Evolutionary conservation across 2,888 invertebrate species (phyloP).

Genomic region (Acrocera orbiculus): DNA sequence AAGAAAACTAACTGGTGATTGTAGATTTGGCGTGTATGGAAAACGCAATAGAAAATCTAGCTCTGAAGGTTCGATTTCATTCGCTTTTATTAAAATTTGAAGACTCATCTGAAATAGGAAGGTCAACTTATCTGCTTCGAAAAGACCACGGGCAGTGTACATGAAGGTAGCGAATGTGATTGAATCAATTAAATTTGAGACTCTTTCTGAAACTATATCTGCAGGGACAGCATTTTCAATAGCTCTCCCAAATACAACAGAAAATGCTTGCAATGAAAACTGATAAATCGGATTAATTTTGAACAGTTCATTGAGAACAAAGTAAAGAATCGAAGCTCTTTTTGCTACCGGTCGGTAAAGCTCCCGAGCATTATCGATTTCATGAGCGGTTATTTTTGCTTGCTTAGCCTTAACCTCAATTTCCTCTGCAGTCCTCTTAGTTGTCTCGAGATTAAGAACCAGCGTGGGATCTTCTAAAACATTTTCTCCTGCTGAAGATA

Average conservation of each 20-base stretch:
- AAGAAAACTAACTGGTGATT: slow-evolving; percentile 69
- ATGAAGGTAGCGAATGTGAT: slow-evolving; percentile 74
- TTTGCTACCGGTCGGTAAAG: slow-evolving; percentile 70
- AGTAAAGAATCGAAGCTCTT: slow-evolving; percentile 78
- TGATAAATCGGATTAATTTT: slow-evolving; percentile 92
- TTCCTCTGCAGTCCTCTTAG: slow-evolving; percentile 82
- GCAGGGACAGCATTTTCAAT: slow-evolving; percentile 48
- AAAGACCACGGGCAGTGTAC: slow-evolving; percentile 79
- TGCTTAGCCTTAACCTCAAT: slow-evolving; percentile 75
- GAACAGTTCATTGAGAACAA: slow-evolving; percentile 78
- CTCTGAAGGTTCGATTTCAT: slow-evolving; percentile 56
- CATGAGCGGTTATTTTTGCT: slow-evolving; percentile 66
- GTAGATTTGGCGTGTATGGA: slow-evolving; percentile 55
- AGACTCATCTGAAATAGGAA: slow-evolving; percentile 75
- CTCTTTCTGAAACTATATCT: slow-evolving; percentile 53
- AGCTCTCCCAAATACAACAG: slow-evolving; percentile 69
- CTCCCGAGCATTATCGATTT: slow-evolving; percentile 84
- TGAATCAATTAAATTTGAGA: slow-evolving; percentile 62
- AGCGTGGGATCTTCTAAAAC: slow-evolving; percentile 79
- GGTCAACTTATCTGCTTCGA: slow-evolving; percentile 81
- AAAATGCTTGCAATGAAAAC: slow-evolving; percentile 87
- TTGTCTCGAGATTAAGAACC: slow-evolving; percentile 82
- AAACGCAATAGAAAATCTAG: slow-evolving; percentile 76
- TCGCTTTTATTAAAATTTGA: slow-evolving; percentile 40
- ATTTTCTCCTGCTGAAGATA: slow-evolving; percentile 82